phyloP scores from a whole-genome alignment of 1,140 invertebrate species.

The Conopomorpha cramerella region DNA sequence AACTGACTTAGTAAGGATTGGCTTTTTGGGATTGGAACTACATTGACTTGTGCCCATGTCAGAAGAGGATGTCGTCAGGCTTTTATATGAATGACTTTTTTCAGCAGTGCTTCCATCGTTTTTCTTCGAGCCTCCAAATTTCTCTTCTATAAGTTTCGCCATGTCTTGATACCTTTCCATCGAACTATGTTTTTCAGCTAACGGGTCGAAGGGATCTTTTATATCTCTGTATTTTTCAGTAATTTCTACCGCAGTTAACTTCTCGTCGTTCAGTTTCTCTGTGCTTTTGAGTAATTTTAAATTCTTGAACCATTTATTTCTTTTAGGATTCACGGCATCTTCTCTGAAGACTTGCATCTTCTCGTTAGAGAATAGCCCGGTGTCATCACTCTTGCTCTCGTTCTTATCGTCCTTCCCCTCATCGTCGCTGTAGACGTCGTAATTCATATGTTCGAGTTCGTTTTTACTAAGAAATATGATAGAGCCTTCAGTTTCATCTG shows the following conservation, averaged over 20 bases:
- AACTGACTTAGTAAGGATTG: constrained; percentile 55
- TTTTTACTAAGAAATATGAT: constrained; percentile 67
- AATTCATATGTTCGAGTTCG: constrained; percentile 63
- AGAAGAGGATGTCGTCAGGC: constrained; percentile 54
- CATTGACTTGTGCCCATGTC: constrained; percentile 54
- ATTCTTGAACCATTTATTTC: constrained; percentile 65
- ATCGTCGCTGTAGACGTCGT: constrained; percentile 56
- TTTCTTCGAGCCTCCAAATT: constrained; percentile 56
- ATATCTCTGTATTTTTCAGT: constrained; percentile 43
- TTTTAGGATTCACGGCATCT: constrained; percentile 54
- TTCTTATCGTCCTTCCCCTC: constrained; percentile 48
- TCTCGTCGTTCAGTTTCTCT: constrained; percentile 37
- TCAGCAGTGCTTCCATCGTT: constrained; percentile 50
- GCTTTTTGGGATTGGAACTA: constrained; percentile 49
- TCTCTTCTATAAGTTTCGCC: constrained; percentile 64
- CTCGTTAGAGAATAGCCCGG: constrained; percentile 47
- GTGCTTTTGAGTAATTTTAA: constrained; percentile 51
- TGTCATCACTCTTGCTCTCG: constrained; percentile 32
- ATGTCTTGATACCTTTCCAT: constrained; percentile 66
- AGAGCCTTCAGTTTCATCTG: constrained; percentile 65
- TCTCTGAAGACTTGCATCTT: constrained; percentile 64
- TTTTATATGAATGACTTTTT: constrained; percentile 57
- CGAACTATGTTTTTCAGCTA: constrained; percentile 54
- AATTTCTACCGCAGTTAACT: constrained; percentile 48
- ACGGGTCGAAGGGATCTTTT: constrained; percentile 55